phyloP scores from a whole-genome alignment of 2,888 invertebrate genomes.

The Tipula unca region DNA sequence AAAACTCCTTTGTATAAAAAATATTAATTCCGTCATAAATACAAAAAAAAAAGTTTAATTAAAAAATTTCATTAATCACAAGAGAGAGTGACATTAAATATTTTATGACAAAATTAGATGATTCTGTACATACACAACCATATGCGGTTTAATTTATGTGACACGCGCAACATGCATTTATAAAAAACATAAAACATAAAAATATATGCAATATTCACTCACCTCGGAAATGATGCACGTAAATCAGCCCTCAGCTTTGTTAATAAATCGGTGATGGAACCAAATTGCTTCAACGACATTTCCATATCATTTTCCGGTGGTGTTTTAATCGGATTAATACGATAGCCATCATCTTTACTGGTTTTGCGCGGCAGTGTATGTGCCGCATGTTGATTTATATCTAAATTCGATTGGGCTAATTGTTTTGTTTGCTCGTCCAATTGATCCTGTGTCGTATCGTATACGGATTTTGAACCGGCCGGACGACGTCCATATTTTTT shows the following conservation, averaged over 20 bases:
- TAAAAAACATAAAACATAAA: not conserved
- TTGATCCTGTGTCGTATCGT: conserved; percentile 31
- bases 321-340: conserved; percentile 57
- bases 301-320: conserved; percentile 56
- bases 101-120: not conserved
- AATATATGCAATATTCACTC: conserved; percentile 26
- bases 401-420: not conserved
- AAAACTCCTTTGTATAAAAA: not conserved
- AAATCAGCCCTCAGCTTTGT: conserved; percentile 81
- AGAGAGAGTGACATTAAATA: not conserved
- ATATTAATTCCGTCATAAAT: not conserved
- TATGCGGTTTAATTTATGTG: not conserved
- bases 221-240: conserved; percentile 82
- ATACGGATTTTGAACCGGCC: conserved; percentile 36
- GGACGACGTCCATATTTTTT: conserved; percentile 61
- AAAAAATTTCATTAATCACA: not conserved
- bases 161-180: not conserved
- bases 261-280: conserved; percentile 77
- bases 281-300: conserved; percentile 81
- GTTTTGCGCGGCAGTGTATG: not conserved
- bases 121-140: not conserved
- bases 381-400: not conserved
- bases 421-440: not conserved
- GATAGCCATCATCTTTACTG: conserved; percentile 30
- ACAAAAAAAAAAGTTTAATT: not conserved